Evolutionary conservation across 2,888 invertebrate genomes (phyloP).

Genomic region (Drosophila leonis): DNA sequence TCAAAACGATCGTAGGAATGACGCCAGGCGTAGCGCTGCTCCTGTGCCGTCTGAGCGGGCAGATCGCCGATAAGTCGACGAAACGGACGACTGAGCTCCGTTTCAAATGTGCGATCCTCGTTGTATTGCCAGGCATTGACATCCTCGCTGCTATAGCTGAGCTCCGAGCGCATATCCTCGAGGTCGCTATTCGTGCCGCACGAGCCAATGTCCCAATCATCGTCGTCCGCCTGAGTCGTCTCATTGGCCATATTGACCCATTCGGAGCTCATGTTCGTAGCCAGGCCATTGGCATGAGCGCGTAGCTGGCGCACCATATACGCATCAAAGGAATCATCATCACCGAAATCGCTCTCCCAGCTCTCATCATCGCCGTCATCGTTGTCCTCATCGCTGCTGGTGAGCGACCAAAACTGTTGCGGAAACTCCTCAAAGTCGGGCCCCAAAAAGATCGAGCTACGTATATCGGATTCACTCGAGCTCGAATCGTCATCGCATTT

Average conservation of each 20-base stretch:
- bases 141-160: slow-evolving; percentile 14
- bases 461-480: background rate
- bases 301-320: slow-evolving; percentile 24
- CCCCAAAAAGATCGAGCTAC: slow-evolving; percentile 1
- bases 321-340: slow-evolving; percentile 19
- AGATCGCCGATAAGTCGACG: slow-evolving; percentile 28
- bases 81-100: slow-evolving; percentile 26
- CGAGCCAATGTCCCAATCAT: slow-evolving; percentile 13
- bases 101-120: slow-evolving; percentile 33
- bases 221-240: background rate
- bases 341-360: slow-evolving; percentile 29
- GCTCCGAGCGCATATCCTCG: slow-evolving; percentile 10
- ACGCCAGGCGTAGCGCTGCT: slow-evolving; percentile 21
- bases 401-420: slow-evolving; percentile 21
- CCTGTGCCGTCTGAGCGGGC: slow-evolving; percentile 19
- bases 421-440: slow-evolving; percentile 8
- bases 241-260: slow-evolving; percentile 11
- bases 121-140: slow-evolving; percentile 18
- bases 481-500: background rate
- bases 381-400: slow-evolving; percentile 20
- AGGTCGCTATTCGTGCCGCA: slow-evolving; percentile 4
- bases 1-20: background rate
- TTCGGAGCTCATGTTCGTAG: background rate
- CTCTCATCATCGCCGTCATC: slow-evolving; percentile 23
- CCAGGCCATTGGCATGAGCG: background rate